Evolutionary conservation across 2,113 vertebrate species (phyloP).

Genomic region (Bubalus kerabau): DNA sequence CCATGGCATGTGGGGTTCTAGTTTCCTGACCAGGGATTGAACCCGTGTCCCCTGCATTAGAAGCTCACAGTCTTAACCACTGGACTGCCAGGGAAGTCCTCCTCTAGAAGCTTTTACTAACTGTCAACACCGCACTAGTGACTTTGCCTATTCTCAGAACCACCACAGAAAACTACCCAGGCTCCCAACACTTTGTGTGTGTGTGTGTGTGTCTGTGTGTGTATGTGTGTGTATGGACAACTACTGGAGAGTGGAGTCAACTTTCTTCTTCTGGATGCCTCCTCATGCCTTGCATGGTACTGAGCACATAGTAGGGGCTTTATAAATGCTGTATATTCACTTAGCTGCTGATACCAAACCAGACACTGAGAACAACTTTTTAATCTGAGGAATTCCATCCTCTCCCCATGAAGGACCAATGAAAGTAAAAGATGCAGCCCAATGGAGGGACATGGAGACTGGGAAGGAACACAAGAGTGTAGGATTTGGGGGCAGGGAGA

Average conservation of each 20-base stretch:
- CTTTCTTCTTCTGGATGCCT: not conserved
- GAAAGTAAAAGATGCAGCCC: not conserved
- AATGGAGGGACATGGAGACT: accelerated
- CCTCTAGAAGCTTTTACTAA: not conserved
- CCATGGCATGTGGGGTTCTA: too few species aligned
- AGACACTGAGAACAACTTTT: not conserved
- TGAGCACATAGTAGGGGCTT: not conserved
- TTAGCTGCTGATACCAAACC: not conserved
- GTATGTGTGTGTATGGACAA: not conserved
- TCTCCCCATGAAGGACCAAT: not conserved
- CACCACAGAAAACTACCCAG: not conserved
- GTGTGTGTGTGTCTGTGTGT: not conserved
- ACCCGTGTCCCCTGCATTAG: too few species aligned
- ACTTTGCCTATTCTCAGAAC: not conserved
- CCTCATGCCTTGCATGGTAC: not conserved
- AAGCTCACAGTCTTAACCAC: too few species aligned
- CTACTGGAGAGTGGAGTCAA: not conserved
- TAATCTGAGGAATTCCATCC: not conserved
- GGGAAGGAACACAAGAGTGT: not conserved
- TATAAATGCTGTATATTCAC: not conserved
- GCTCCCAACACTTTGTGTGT: not conserved
- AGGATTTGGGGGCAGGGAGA: not conserved
- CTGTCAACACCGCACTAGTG: not conserved
- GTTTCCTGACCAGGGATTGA: too few species aligned
- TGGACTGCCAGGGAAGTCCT: too few species aligned